Evolutionary conservation across 2,797 vertebrate genomes (phyloP), one percentile per base, ranked within the genome.

Genomic region (Pogoniulus pusillus): DNA sequence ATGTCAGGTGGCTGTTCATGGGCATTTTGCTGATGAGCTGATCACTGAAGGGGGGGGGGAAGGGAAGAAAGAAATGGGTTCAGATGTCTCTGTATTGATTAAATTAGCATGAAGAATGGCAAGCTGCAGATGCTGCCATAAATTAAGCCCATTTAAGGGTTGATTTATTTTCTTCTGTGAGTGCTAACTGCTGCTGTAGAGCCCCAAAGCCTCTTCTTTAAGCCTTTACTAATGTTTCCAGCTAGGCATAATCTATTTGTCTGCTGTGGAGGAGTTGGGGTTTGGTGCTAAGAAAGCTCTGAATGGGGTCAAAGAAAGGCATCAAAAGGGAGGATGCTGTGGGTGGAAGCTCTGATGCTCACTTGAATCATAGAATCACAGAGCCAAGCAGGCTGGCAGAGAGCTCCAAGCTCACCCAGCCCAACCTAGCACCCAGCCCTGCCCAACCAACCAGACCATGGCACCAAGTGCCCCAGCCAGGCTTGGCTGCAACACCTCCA

Each of bases 61-160:
- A 15, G 39, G 62, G 37, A 65, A 73, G 34, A 69, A 76, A 23
- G 60, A 35, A 22, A 39, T 14, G 0, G 5, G 11, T 26, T 60
- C 51, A 69, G 16, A 62, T 43, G 24, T 47, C 63, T 43, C 75
- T 64, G 24, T 41, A 78, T 87, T 32, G 85, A 92, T 90, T 89
- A 66, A 71, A 84, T 94, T 41, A 90, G 5, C 60, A 27, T 27
- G 4, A 29, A 60, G 45, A 30, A 71, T 32, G 57, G 27, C 51
- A 84, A 51, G 71, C 10, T 87, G 87, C 10, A 4, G 32, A 35
- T 15, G 12, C 65, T 85, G 76, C 62, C 65, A 88, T 94, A 82
- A 92, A 93, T 84, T 73, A 39, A 39, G 34, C 34, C 1, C 3
- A 32, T 68, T 53, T 49, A 14, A 51, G 68, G 39, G 43, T 58